Percentiles rank a stretch among this genome's conserved stretches.
Evolutionary conservation across 2,113 vertebrate species (phyloP).

Genomic region (Benthochromis sp.): DNA sequence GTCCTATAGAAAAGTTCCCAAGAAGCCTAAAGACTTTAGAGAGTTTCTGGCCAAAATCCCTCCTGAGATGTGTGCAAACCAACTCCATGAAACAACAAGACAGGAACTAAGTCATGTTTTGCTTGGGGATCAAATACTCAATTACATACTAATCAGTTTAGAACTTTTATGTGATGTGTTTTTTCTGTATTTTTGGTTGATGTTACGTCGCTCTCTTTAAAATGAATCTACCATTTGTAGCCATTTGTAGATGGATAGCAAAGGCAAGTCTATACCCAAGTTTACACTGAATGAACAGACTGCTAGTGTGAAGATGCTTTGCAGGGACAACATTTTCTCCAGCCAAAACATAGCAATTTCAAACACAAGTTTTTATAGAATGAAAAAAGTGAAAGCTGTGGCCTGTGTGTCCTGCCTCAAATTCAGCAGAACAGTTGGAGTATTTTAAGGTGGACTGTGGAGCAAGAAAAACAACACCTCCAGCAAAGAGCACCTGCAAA

Average conservation of each 20-base stretch:
- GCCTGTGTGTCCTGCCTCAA: background rate
- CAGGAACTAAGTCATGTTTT: background rate
- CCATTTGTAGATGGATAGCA: background rate
- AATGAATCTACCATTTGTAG: background rate
- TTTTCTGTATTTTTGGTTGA: background rate
- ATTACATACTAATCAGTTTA: background rate
- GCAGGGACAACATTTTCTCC: background rate
- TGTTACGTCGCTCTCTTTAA: rapidly evolving
- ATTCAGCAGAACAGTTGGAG: background rate
- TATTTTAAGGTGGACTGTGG: background rate
- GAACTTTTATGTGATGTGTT: background rate
- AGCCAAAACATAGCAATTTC: background rate
- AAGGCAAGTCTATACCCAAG: background rate
- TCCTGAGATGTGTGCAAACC: background rate
- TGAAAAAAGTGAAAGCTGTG: background rate
- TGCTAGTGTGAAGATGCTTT: background rate
- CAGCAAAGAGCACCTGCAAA: background rate
- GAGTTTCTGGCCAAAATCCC: background rate
- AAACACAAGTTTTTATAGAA: background rate
- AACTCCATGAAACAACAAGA: background rate
- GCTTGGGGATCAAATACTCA: background rate
- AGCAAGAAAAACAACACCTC: background rate
- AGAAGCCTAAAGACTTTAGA: background rate
- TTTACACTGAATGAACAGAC: background rate
- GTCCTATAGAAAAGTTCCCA: background rate